Evolutionary conservation across 92 coral and sea anemone species (phyloP).

Genomic region (Phenganax subtilis): DNA sequence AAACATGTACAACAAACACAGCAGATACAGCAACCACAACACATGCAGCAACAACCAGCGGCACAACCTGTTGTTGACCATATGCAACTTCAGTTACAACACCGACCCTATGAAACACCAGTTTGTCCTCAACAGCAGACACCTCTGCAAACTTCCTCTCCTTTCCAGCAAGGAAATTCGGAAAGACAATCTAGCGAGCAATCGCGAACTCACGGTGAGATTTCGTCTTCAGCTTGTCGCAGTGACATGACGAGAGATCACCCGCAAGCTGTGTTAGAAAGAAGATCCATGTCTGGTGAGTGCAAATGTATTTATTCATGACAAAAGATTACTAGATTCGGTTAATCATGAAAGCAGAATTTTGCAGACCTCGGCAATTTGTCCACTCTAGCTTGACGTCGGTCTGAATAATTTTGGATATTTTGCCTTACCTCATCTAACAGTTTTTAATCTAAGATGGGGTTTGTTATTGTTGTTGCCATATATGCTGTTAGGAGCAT

Average conservation of each 20-base stretch:
- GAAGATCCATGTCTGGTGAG: neutral
- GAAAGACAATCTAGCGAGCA: neutral
- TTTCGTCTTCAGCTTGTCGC: neutral
- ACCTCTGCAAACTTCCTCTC: slow-evolving; percentile 18
- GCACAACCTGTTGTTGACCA: slow-evolving; percentile 22
- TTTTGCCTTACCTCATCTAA: too few relatives aligned
- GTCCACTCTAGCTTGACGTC: too few relatives aligned
- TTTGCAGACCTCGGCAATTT: too few relatives aligned
- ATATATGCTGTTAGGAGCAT: too few relatives aligned
- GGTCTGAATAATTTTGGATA: too few relatives aligned
- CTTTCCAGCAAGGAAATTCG: slow-evolving; percentile 15
- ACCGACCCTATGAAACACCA: slow-evolving; percentile 18
- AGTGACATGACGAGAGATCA: slow-evolving; percentile 18
- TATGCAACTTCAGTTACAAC: slow-evolving; percentile 31
- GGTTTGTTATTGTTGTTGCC: too few relatives aligned
- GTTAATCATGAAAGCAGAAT: too few relatives aligned
- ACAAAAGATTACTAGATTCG: too few relatives aligned
- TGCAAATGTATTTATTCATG: too few relatives aligned
- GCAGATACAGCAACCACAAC: slow-evolving; percentile 38
- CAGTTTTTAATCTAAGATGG: too few relatives aligned
- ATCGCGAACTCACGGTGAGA: slow-evolving; percentile 11
- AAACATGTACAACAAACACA: slow-evolving; percentile 14
- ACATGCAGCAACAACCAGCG: slow-evolving; percentile 21
- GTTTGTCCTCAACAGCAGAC: slow-evolving; percentile 28
- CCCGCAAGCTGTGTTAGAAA: slow-evolving; percentile 6